Conservation (phyloP, 2,888 invertebrate genomes). For the Trachelus iudaicus region DNA sequence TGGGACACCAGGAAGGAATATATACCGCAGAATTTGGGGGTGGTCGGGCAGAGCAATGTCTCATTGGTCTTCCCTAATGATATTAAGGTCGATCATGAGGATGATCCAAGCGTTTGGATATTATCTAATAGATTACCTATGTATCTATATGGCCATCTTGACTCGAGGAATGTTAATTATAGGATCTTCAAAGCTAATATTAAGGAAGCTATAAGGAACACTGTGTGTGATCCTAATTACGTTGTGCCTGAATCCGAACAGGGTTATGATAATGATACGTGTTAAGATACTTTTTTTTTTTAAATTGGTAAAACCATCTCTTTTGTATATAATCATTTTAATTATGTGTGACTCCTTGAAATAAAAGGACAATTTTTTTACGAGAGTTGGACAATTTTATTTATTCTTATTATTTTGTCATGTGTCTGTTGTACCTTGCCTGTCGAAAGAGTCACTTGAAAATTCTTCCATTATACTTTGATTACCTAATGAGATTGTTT, state of each 20-base stretch:
- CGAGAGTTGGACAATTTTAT: background rate
- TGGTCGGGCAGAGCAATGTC: slow-evolving; percentile 72
- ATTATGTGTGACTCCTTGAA: background rate
- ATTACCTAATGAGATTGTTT: slow-evolving; percentile 18
- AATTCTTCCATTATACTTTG: slow-evolving; percentile 37
- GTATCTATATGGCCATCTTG: slow-evolving; percentile 75
- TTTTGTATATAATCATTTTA: background rate
- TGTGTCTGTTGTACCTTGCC: background rate
- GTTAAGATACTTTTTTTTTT: slow-evolving; percentile 31
- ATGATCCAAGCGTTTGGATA: slow-evolving; percentile 79
- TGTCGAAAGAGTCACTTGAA: slow-evolving; percentile 8
- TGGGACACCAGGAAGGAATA: slow-evolving; percentile 83
- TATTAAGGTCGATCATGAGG: slow-evolving; percentile 78
- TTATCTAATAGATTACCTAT: slow-evolving; percentile 80
- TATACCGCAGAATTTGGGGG: slow-evolving; percentile 71
- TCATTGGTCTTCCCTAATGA: slow-evolving; percentile 85
- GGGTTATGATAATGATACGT: slow-evolving; percentile 49
- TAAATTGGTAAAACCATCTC: background rate
- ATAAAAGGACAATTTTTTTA: slow-evolving; percentile 1
- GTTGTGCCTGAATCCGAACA: slow-evolving; percentile 46
- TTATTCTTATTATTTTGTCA: background rate
- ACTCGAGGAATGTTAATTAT: slow-evolving; percentile 77
- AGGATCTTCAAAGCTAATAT: slow-evolving; percentile 77
- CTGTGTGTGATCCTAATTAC: slow-evolving; percentile 76
- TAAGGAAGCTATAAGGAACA: slow-evolving; percentile 73